phyloP scores from a whole-genome alignment of 2,797 vertebrate species.

The Chloroceryle amazona region DNA sequence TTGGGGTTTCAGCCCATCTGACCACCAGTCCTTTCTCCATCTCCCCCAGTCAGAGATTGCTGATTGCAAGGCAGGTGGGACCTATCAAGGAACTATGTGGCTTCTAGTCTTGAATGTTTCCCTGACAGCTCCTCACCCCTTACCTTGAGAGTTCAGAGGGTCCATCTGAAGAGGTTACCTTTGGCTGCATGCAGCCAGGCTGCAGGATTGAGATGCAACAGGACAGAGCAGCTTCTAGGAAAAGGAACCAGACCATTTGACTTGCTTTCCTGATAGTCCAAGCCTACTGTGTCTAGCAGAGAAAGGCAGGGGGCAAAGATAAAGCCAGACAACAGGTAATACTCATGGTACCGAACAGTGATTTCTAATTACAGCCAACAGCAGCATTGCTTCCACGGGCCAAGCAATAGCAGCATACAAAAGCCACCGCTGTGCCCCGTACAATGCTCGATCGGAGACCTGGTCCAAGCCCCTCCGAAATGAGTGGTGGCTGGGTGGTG shows the following conservation, averaged over 20 bases:
- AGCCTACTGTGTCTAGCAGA: neutral
- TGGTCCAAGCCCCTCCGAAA: neutral
- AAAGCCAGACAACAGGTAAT: neutral
- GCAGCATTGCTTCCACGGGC: neutral
- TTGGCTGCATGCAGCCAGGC: neutral
- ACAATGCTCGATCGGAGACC: neutral
- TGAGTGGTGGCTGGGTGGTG: neutral
- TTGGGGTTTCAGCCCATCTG: neutral
- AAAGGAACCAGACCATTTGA: neutral
- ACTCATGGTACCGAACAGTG: accelerated
- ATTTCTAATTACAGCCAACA: neutral
- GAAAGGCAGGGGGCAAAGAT: neutral
- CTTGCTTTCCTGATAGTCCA: neutral
- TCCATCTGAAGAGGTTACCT: neutral
- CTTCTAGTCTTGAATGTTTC: neutral
- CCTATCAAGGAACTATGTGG: neutral
- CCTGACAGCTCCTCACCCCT: neutral
- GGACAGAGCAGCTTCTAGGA: neutral
- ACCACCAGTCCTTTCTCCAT: neutral
- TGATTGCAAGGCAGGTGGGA: neutral
- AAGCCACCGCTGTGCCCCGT: neutral
- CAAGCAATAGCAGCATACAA: accelerated
- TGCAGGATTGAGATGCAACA: neutral
- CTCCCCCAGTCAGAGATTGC: accelerated
- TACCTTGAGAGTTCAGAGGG: neutral